phyloP scores from a whole-genome alignment of 1,140 invertebrate species.

The Drosophila truncata region DNA sequence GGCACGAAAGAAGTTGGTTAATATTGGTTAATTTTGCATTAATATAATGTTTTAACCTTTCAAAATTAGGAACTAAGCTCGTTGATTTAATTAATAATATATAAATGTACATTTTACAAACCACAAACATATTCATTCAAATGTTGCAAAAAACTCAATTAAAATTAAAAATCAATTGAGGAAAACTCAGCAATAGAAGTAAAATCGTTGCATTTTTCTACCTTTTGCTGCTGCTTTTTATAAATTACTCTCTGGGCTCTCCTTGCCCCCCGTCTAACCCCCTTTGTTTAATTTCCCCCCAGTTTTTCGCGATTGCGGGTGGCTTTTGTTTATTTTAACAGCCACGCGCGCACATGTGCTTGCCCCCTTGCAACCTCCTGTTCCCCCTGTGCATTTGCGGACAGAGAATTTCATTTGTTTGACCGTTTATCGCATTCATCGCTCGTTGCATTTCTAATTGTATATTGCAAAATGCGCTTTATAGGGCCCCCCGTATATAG shows the following conservation, averaged over 20 bases:
- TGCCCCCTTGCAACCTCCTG: not conserved
- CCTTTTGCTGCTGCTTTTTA: slow-evolving; percentile 19
- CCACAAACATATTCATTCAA: not conserved
- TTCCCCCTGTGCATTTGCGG: not conserved
- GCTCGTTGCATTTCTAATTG: slow-evolving; percentile 66
- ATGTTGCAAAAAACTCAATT: slow-evolving; percentile 45
- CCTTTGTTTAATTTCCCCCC: slow-evolving; percentile 3
- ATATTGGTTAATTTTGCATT: not conserved
- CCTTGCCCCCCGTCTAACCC: not conserved
- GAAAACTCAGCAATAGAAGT: not conserved
- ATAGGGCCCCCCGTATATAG: slow-evolving; percentile 11
- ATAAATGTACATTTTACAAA: too few relatives aligned
- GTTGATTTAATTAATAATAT: too few relatives aligned
- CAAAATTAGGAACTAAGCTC: not conserved
- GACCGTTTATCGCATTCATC: slow-evolving; percentile 54
- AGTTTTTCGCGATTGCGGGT: slow-evolving; percentile 42
- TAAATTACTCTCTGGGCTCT: slow-evolving; percentile 6
- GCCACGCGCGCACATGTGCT: slow-evolving; percentile 64
- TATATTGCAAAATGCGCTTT: slow-evolving; percentile 38
- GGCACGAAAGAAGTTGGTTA: not conserved
- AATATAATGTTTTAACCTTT: not conserved
- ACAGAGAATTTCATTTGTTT: slow-evolving; percentile 28
- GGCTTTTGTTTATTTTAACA: slow-evolving; percentile 67
- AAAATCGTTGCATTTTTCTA: slow-evolving; percentile 33
- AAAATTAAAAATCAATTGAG: not conserved